Evolutionary conservation across 2,888 invertebrate genomes (phyloP).

Genomic region (Parelbella ahira): DNA sequence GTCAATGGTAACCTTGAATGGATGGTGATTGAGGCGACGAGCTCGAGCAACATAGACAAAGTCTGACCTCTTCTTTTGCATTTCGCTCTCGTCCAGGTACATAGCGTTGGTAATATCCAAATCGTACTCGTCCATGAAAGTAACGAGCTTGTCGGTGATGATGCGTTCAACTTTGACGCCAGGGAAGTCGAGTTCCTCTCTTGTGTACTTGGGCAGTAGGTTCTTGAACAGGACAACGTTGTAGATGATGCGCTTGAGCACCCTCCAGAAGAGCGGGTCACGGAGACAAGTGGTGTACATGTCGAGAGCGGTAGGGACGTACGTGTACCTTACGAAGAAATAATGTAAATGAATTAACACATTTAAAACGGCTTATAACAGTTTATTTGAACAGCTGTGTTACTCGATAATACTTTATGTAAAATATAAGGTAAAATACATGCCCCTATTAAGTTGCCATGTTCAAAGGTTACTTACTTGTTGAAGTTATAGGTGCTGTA

Average conservation of each 20-base stretch:
- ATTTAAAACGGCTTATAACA: too few species aligned
- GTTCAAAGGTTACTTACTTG: conserved; percentile 66
- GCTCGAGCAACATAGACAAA: conserved; percentile 77
- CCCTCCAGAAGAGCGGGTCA: conserved; percentile 86
- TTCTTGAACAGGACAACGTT: conserved; percentile 82
- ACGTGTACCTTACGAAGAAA: conserved; percentile 54
- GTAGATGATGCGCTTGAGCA: conserved; percentile 82
- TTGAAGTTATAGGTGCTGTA: conserved; percentile 61
- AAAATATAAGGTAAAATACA: too few species aligned
- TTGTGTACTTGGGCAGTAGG: conserved; percentile 80
- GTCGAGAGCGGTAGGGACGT: conserved; percentile 82
- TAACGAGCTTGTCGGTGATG: conserved; percentile 83
- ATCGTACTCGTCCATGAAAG: conserved; percentile 86
- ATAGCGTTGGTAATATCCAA: conserved; percentile 83
- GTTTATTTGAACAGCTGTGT: too few species aligned
- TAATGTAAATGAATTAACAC: too few species aligned
- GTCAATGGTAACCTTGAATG: conserved; percentile 81
- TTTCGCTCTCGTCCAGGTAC: conserved; percentile 68
- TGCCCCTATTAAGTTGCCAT: too few species aligned
- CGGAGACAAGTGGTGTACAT: conserved; percentile 83
- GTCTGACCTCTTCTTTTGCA: conserved; percentile 71
- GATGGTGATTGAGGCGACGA: conserved; percentile 83
- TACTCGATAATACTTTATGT: too few species aligned
- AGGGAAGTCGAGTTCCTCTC: conserved; percentile 81
- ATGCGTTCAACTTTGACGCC: conserved; percentile 83